Percentiles rank a stretch among this genome's conserved stretches.
Evolutionary conservation across 2,113 vertebrate genomes (phyloP).

Genomic region (Bufo bufo): DNA sequence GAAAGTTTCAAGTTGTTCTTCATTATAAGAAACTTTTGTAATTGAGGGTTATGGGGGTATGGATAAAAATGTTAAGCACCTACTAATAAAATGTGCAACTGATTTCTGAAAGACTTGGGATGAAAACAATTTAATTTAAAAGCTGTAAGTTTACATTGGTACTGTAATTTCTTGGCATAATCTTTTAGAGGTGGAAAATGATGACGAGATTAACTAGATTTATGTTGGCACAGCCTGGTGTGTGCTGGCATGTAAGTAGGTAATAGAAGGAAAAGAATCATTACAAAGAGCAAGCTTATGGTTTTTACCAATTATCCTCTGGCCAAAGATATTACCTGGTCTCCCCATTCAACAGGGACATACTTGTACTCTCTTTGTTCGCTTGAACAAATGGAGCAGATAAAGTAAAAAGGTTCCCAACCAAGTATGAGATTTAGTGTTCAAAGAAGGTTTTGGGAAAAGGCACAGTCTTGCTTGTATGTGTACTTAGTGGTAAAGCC

Average conservation of each 20-base stretch:
- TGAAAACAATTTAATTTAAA: slow-evolving; percentile 59
- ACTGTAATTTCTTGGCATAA: slow-evolving; percentile 58
- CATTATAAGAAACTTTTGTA: slow-evolving; percentile 48
- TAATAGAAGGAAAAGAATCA: slow-evolving; percentile 49
- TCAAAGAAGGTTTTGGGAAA: not conserved
- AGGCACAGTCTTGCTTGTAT: not conserved
- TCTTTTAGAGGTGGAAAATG: slow-evolving; percentile 54
- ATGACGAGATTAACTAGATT: slow-evolving; percentile 57
- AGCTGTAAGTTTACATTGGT: slow-evolving; percentile 51
- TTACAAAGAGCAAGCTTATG: slow-evolving; percentile 49
- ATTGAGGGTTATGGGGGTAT: slow-evolving; percentile 29
- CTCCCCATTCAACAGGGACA: slow-evolving; percentile 6
- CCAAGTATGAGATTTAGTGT: not conserved
- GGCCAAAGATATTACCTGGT: slow-evolving; percentile 47
- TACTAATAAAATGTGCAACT: slow-evolving; percentile 57
- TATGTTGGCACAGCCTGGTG: slow-evolving; percentile 55
- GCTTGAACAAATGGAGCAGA: slow-evolving; percentile 16
- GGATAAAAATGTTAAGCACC: slow-evolving; percentile 52
- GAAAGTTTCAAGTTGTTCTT: slow-evolving; percentile 56
- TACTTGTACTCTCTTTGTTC: not conserved
- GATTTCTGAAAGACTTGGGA: slow-evolving; percentile 52
- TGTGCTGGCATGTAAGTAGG: slow-evolving; percentile 49
- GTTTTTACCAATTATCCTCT: slow-evolving; percentile 52
- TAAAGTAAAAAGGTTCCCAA: not conserved
- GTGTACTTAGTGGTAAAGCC: not conserved